Percentiles rank a stretch among this genome's conserved stretches.
Evolutionary conservation across 2,888 invertebrate species (phyloP).

Genomic region (Noctua comes): DNA sequence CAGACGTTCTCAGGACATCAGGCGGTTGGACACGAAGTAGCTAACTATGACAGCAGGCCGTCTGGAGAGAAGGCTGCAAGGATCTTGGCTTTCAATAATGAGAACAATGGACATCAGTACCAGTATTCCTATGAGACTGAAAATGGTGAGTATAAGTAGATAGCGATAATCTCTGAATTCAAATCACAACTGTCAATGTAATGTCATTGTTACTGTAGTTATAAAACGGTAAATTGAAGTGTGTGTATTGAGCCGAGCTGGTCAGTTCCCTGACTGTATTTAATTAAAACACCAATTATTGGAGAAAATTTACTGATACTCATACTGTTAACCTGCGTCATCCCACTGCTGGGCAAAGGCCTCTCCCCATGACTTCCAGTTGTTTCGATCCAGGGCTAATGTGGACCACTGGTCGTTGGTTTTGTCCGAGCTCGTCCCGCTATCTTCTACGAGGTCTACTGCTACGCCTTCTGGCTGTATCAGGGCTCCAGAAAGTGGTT

Average conservation of each 20-base stretch:
- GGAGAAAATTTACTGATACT: too few species aligned
- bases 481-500: too few species aligned
- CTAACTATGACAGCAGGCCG: constrained; percentile 54
- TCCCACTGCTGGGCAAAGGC: too few species aligned
- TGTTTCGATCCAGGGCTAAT: too few species aligned
- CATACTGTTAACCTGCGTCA: too few species aligned
- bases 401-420: too few species aligned
- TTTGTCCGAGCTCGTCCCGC: too few species aligned
- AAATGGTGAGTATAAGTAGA: constrained; percentile 84
- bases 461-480: too few species aligned
- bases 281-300: not conserved
- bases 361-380: too few species aligned
- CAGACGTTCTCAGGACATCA: constrained; percentile 61
- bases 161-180: not conserved
- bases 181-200: not conserved
- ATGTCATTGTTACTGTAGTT: not conserved
- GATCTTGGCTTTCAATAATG: constrained; percentile 76
- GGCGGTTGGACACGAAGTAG: constrained; percentile 48
- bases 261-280: not conserved
- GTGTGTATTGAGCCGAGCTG: too few species aligned
- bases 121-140: constrained; percentile 91
- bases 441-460: too few species aligned
- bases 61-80: constrained; percentile 76
- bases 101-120: constrained; percentile 81
- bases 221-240: not conserved